A percentile compares a stretch with the other conserved stretches of the same genome.
Evolutionary conservation across 2,888 invertebrate genomes (phyloP).

Genomic region (Drosophila prostipennis): DNA sequence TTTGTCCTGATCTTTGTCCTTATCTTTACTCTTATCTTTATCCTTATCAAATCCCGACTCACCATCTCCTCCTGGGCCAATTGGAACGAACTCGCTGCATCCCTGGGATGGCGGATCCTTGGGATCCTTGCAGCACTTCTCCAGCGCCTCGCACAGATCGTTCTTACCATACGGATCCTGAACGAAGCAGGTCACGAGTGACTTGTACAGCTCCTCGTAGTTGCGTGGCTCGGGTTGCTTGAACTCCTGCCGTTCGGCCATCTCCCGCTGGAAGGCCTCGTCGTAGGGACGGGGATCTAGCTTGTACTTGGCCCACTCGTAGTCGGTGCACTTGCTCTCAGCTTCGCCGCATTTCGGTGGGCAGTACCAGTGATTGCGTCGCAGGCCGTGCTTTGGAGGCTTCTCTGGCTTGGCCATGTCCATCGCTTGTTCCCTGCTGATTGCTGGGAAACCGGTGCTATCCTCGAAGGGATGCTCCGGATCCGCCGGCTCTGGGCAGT

Average conservation of each 20-base stretch:
- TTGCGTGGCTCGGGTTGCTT: constrained; percentile 44
- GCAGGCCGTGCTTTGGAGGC: constrained; percentile 35
- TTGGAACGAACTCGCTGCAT: constrained; percentile 18
- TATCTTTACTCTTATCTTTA: not conserved
- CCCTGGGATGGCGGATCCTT: constrained; percentile 10
- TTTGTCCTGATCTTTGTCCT: not conserved
- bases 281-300: constrained; percentile 33
- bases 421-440: constrained; percentile 11
- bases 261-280: constrained; percentile 21
- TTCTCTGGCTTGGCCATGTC: constrained; percentile 31
- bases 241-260: not conserved
- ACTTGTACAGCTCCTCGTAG: constrained; percentile 61
- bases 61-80: constrained; percentile 16
- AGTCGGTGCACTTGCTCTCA: constrained; percentile 49
- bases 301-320: constrained; percentile 54
- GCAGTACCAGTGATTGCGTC: constrained; percentile 44
- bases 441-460: not conserved
- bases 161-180: not conserved
- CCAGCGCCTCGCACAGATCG: constrained; percentile 14
- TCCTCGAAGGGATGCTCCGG: constrained; percentile 34
- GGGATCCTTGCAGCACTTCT: constrained; percentile 48
- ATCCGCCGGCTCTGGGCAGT: constrained; percentile 31
- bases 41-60: constrained; percentile 1
- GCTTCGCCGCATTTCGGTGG: constrained; percentile 28
- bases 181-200: constrained; percentile 50